These are phyloP conservation scores for Pseudonaja textilis DNA, from an alignment of 2,113 vertebrate species.

Conservation along the genomic window DNA sequence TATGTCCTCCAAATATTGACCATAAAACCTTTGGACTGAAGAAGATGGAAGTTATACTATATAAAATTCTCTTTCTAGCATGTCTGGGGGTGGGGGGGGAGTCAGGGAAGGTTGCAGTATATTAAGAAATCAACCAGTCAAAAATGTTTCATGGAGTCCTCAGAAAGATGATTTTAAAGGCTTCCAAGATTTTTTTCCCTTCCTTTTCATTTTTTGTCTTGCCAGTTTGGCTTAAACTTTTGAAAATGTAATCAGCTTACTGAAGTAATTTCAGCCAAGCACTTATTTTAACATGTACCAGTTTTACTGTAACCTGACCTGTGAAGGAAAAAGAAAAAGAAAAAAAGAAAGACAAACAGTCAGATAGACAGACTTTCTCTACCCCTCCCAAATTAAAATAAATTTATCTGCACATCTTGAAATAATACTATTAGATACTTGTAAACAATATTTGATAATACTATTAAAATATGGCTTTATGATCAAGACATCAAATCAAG, in stretches of 20 bases:
- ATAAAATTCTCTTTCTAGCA: neutral
- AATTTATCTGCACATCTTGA: constrained; percentile 34
- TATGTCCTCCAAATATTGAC: neutral
- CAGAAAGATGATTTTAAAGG: constrained; percentile 26
- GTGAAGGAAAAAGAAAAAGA: neutral
- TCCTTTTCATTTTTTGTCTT: neutral
- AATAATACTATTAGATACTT: constrained; percentile 32
- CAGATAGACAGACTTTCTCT: neutral
- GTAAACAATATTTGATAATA: neutral
- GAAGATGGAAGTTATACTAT: neutral
- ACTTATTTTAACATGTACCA: constrained; percentile 54
- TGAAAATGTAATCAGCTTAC: constrained; percentile 42
- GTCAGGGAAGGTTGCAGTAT: neutral
- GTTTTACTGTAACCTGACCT: constrained; percentile 44
- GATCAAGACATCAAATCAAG: constrained; percentile 30
- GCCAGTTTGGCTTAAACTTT: constrained; percentile 17
- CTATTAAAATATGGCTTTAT: constrained; percentile 32
- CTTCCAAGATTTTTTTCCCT: neutral
- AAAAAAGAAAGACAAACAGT: no score
- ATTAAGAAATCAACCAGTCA: constrained; percentile 24
- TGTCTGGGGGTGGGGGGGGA: neutral
- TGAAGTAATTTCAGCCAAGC: constrained; percentile 50
- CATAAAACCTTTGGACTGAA: neutral
- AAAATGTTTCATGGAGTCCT: constrained; percentile 36
- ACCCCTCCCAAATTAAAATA: constrained; percentile 28